A percentile compares a stretch with the other conserved stretches of the same genome.
Evolutionary conservation across 2,797 vertebrate genomes (phyloP).

Genomic region (Cirrhinus molitorella): DNA sequence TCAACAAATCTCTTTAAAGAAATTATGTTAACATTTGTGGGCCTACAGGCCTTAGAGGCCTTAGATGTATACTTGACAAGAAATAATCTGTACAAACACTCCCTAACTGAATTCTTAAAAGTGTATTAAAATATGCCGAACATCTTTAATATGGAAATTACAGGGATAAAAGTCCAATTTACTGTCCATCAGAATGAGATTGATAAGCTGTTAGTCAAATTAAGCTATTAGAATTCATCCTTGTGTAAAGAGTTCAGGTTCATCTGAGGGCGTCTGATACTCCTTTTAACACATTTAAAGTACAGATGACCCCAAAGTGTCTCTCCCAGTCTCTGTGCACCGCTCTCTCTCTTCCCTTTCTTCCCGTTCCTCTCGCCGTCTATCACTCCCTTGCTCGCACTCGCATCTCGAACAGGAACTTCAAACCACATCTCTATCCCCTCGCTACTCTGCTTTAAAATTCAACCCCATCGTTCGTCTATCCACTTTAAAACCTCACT

Average conservation of each 20-base stretch:
- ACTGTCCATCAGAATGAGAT: slow-evolving; percentile 14
- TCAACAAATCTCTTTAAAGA: no score
- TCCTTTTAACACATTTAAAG: slow-evolving; percentile 20
- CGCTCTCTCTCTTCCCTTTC: slow-evolving; percentile 20
- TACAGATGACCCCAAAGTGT: slow-evolving; percentile 35
- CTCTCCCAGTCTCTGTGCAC: slow-evolving; percentile 21
- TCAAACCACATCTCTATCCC: slow-evolving; percentile 53
- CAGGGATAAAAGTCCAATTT: neutral
- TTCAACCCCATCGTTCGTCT: slow-evolving; percentile 51
- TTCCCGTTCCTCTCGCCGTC: slow-evolving; percentile 13
- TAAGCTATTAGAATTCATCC: neutral
- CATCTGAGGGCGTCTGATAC: slow-evolving; percentile 51
- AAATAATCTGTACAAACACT: neutral
- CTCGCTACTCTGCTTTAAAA: slow-evolving; percentile 48
- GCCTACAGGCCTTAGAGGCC: neutral
- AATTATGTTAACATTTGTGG: neutral
- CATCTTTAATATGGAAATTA: slow-evolving; percentile 6
- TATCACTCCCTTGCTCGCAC: slow-evolving; percentile 30
- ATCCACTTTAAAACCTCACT: slow-evolving; percentile 58
- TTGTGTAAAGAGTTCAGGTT: slow-evolving; percentile 20
- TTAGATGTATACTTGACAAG: slow-evolving; percentile 13
- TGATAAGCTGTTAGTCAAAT: slow-evolving; percentile 11
- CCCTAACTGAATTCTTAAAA: neutral
- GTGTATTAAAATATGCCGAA: neutral
- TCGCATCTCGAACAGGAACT: slow-evolving; percentile 49